Evolutionary conservation across 2,888 invertebrate genomes (phyloP).

Genomic region (Coecobrya sp.): DNA sequence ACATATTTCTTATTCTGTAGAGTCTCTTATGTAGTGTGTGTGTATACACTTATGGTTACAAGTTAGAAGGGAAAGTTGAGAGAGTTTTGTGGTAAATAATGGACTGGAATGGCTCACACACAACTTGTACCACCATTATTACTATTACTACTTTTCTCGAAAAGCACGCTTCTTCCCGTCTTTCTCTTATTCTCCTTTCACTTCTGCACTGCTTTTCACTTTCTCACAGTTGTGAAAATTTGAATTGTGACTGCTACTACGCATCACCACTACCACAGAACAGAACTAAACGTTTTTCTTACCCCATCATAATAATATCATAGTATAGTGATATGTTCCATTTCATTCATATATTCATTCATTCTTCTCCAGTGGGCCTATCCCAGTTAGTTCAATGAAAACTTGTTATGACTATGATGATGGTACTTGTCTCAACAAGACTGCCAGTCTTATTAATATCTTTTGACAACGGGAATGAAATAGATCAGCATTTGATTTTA

Average conservation of each 20-base stretch:
- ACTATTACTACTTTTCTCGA: neutral
- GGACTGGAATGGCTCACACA: conserved; percentile 58
- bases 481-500: conserved; percentile 78
- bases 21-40: neutral
- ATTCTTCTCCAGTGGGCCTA: conserved; percentile 22
- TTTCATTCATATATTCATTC: conserved; percentile 45
- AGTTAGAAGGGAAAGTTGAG: conserved; percentile 64
- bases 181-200: no score
- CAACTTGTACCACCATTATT: conserved; percentile 42
- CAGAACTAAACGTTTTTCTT: conserved; percentile 9
- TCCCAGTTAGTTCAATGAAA: conserved; percentile 20
- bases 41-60: conserved; percentile 21
- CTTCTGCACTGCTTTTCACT: neutral
- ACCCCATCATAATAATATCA: neutral
- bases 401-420: conserved; percentile 16
- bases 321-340: conserved; percentile 7
- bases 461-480: conserved; percentile 64
- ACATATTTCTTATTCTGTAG: neutral
- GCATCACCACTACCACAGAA: neutral
- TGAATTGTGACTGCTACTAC: neutral
- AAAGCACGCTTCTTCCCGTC: neutral
- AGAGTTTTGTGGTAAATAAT: conserved; percentile 75
- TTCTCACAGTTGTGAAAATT: conserved; percentile 19
- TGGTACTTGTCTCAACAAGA: conserved; percentile 27
- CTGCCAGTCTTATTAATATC: conserved; percentile 41